Evolutionary conservation across 2,113 vertebrate genomes (phyloP), one percentile per base, ranked within the genome.

Genomic region (western clawed frog (Xenopus tropicalis)): DNA sequence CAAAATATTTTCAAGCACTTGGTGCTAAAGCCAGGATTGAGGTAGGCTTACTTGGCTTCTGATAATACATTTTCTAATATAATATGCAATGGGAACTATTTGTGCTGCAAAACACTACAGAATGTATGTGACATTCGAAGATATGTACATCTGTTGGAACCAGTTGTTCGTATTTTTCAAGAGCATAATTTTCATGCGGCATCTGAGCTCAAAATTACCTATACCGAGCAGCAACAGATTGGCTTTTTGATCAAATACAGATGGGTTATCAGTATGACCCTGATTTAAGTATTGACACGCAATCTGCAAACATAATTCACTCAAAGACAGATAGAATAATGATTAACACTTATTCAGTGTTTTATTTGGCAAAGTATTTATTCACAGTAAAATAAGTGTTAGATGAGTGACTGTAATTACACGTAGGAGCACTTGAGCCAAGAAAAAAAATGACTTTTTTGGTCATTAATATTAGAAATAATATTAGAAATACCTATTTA

Each of bases 381-480:
- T 82, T 83, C 80, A 81, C 73, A 79, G 79, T 79, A 83, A 88
- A 86, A 88, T 83, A 25, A 67, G 72, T 51, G 64, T 77, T 77
- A 81, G 71, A 69, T 56, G 70, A 48, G 46, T 48, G 46, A 10
- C 29, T 37, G 29, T 37, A 37, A 48, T 48, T 48, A 48, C 12
- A 48, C 14, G 46, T 48, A 17, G 16, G 3, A 48, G 46, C 16
- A 48, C 46, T 48, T 48, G 14, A 14, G 12, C 11, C 46, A 48
- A 48, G 46, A 2, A 48, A 37, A 37, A 37, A 37, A 37, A 37
- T 8, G 2, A 37, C 29, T 37, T 37, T 37, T 37, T 37, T 37
- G 29, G 29, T 37, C 29, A 37, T 48, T 48, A 48, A 10, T 48
- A 48, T 48, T 48, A 44, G 43, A 13, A 44, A 13, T 44, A 6